Conservation (phyloP, 1,140 invertebrate genomes). For the Tetragonula clypearis region DNA sequence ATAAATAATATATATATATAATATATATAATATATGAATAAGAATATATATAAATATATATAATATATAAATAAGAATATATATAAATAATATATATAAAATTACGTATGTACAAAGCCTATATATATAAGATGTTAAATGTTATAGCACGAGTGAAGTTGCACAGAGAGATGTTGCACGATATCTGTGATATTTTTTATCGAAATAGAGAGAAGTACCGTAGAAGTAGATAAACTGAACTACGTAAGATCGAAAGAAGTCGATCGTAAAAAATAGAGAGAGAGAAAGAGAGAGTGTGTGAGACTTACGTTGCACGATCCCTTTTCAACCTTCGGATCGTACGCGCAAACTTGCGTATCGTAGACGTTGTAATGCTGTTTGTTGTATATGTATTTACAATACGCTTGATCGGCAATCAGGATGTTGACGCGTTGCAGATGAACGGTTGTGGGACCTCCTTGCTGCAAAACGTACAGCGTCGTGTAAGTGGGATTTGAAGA, state of each 20-base stretch:
- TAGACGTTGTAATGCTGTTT: slow-evolving; percentile 11
- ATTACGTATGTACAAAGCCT: too few species aligned
- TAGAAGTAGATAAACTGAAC: not conserved
- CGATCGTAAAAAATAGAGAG: not conserved
- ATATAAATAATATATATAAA: too few species aligned
- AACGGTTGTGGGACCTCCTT: slow-evolving; percentile 48
- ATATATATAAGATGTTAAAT: too few species aligned
- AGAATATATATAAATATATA: too few species aligned
- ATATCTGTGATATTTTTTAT: not conserved
- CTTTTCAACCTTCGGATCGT: slow-evolving; percentile 38
- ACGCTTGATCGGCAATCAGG: slow-evolving; percentile 44
- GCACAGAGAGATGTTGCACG: too few species aligned
- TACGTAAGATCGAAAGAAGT: not conserved
- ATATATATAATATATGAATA: too few species aligned
- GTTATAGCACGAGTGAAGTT: not conserved
- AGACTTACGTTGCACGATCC: slow-evolving; percentile 64
- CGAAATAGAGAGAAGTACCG: not conserved
- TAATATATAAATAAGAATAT: too few species aligned
- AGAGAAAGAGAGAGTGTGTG: too few species aligned
- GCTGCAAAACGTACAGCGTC: slow-evolving; percentile 30
- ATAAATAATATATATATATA: too few species aligned
- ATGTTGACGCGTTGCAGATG: slow-evolving; percentile 56
- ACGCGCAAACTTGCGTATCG: slow-evolving; percentile 57
- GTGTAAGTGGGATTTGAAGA: too few species aligned
- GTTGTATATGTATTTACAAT: slow-evolving; percentile 44